phyloP scores from a whole-genome alignment of 2,113 vertebrate genomes.

The Triplophysa tibetana region DNA sequence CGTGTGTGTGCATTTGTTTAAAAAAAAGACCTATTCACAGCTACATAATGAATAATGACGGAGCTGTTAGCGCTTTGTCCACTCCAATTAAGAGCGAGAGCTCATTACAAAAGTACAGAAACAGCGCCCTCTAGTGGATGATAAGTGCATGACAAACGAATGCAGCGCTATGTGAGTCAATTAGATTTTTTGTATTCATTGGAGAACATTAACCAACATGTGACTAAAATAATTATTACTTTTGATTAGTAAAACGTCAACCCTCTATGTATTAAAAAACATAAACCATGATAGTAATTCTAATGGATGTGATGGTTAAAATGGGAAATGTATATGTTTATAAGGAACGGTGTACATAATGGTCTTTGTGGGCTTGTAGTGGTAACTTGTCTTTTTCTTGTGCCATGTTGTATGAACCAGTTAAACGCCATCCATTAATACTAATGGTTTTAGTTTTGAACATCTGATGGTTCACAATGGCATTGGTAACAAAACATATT shows the following conservation, averaged over 20 bases:
- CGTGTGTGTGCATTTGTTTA: slow-evolving; percentile 1
- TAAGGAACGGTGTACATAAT: too few relatives aligned
- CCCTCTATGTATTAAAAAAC: too few relatives aligned
- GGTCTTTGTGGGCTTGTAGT: too few relatives aligned
- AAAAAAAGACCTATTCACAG: slow-evolving; percentile 14
- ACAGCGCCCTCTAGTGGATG: not conserved
- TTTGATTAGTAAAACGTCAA: too few relatives aligned
- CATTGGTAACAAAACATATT: not conserved
- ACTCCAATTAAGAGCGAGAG: not conserved
- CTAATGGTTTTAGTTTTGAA: too few relatives aligned
- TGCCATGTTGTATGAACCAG: too few relatives aligned
- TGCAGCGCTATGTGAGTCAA: not conserved
- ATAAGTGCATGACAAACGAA: not conserved
- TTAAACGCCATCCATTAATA: too few relatives aligned
- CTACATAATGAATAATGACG: slow-evolving; percentile 19
- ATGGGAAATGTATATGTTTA: too few relatives aligned
- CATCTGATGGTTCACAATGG: not conserved
- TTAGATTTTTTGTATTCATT: too few relatives aligned
- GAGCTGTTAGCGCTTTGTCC: slow-evolving; percentile 20
- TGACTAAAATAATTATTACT: not conserved
- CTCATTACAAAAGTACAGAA: not conserved
- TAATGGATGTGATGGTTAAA: too few relatives aligned
- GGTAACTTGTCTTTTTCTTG: too few relatives aligned
- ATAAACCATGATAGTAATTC: too few relatives aligned
- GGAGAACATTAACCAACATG: not conserved